These are phyloP conservation scores for Brachyhypopomus gauderio DNA, from an alignment of 2,113 vertebrate species.

Conservation along the genomic window DNA sequence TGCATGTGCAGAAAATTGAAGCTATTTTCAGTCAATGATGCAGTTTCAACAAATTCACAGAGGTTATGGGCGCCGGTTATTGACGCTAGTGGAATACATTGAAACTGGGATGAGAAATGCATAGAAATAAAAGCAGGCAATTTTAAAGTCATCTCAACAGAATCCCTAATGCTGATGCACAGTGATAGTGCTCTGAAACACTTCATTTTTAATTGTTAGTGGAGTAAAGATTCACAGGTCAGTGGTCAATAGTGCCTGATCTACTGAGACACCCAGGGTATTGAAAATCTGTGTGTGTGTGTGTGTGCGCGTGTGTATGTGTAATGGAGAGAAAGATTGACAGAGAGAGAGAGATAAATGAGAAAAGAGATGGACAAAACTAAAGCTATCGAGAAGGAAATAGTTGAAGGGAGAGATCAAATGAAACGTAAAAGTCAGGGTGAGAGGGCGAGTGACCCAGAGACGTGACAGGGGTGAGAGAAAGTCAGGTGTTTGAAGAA, in stretches of 20 bases:
- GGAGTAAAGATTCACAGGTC: slow-evolving; percentile 26
- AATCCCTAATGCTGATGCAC: background rate
- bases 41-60: slow-evolving; percentile 23
- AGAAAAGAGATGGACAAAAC: too few species aligned
- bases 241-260: slow-evolving; percentile 13
- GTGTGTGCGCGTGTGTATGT: background rate
- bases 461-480: background rate
- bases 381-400: too few species aligned
- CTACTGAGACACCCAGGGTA: background rate
- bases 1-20: slow-evolving; percentile 16
- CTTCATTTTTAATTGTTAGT: slow-evolving; percentile 35
- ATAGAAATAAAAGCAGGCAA: slow-evolving; percentile 9
- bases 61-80: slow-evolving; percentile 31
- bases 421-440: background rate
- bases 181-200: slow-evolving; percentile 7
- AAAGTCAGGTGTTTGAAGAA: background rate
- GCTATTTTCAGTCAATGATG: slow-evolving; percentile 29
- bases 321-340: too few species aligned
- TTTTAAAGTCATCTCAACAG: background rate
- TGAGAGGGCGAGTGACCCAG: background rate
- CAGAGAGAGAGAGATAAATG: background rate
- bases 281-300: slow-evolving; percentile 4
- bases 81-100: slow-evolving; percentile 13
- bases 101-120: background rate
- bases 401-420: background rate